Evolutionary conservation across 2,888 invertebrate genomes (phyloP).

Genomic region (Phaedon cochleariae): DNA sequence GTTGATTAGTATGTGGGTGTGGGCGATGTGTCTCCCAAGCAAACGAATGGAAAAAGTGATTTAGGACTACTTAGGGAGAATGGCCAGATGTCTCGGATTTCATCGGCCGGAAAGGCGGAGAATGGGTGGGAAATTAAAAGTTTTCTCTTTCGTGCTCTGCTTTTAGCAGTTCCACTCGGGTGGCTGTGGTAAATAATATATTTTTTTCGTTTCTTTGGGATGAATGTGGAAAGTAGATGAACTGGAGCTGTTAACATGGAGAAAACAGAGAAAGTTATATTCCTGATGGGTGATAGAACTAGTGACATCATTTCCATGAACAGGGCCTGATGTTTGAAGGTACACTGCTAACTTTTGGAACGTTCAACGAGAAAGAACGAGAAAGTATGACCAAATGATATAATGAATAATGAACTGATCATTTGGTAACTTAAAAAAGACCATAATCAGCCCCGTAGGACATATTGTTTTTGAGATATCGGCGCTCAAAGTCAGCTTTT

Average conservation of each 20-base stretch:
- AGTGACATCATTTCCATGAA: too few relatives aligned
- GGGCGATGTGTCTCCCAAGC: slow-evolving; percentile 20
- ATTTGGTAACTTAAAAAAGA: too few relatives aligned
- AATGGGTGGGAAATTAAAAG: slow-evolving; percentile 20
- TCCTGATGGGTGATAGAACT: too few relatives aligned
- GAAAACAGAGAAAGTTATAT: too few relatives aligned
- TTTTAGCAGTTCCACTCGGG: slow-evolving; percentile 6
- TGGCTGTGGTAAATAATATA: neutral
- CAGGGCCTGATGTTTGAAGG: too few relatives aligned
- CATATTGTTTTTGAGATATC: too few relatives aligned
- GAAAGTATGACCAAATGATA: too few relatives aligned
- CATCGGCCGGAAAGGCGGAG: slow-evolving; percentile 10
- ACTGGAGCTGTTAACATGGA: neutral
- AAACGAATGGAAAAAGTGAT: slow-evolving; percentile 19
- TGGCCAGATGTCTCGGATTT: slow-evolving; percentile 17
- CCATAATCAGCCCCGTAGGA: too few relatives aligned
- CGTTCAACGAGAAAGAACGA: too few relatives aligned
- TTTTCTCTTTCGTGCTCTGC: slow-evolving; percentile 3
- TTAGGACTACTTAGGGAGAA: slow-evolving; percentile 15
- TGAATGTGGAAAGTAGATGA: neutral
- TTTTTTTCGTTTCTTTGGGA: neutral
- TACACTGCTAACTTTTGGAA: too few relatives aligned
- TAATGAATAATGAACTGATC: too few relatives aligned
- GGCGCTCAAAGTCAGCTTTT: too few relatives aligned
- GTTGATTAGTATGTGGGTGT: slow-evolving; percentile 42